These are phyloP conservation scores for Machimus rusticus DNA, from an alignment of 2,888 invertebrate species.

Conservation along the genomic window DNA sequence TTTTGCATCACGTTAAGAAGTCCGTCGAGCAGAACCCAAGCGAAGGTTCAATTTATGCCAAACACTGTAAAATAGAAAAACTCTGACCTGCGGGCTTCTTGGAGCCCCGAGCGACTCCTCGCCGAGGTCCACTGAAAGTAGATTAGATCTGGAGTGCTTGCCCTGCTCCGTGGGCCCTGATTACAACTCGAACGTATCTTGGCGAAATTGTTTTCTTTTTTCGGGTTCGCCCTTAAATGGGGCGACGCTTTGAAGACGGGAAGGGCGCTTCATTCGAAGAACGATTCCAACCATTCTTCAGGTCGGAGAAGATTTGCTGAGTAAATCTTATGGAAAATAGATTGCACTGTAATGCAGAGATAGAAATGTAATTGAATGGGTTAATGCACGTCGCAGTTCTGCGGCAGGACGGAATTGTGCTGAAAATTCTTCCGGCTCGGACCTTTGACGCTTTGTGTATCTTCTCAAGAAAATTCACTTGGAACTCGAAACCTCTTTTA, in stretches of 20 bases:
- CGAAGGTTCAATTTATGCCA: conserved; percentile 19
- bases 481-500: not conserved
- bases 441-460: not conserved
- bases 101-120: not conserved
- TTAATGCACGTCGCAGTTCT: not conserved
- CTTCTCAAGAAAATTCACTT: not conserved
- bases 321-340: not conserved
- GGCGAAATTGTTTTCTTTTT: not conserved
- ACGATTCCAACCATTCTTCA: not conserved
- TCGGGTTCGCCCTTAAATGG: not conserved
- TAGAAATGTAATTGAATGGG: not conserved
- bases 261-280: not conserved
- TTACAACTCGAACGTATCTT: not conserved
- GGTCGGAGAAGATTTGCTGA: not conserved
- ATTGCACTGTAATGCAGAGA: not conserved
- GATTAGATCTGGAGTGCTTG: conserved; percentile 29
- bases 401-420: not conserved
- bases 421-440: not conserved
- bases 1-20: not conserved
- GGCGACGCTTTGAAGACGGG: not conserved
- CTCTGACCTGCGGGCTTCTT: not conserved
- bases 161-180: not conserved
- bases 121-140: not conserved
- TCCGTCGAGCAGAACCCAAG: not conserved
- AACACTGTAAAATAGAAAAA: not conserved